These are phyloP conservation scores for Hanleya hanleyi DNA, from an alignment of 2,888 invertebrate species.

Conservation along the genomic window DNA sequence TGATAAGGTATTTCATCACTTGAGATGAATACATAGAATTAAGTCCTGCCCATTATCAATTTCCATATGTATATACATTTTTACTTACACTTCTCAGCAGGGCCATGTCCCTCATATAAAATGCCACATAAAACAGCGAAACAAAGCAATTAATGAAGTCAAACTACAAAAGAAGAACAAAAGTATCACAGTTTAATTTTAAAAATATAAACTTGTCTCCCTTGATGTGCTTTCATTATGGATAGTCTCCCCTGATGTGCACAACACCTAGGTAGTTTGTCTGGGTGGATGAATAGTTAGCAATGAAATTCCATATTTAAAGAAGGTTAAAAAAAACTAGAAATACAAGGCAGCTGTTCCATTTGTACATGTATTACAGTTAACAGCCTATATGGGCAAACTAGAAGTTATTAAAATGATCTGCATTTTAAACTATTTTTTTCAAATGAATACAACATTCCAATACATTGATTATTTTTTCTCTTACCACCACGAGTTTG, in stretches of 20 bases:
- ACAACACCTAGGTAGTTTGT: too few relatives aligned
- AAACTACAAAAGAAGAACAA: constrained; percentile 77
- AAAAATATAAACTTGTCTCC: too few relatives aligned
- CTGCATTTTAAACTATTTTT: too few relatives aligned
- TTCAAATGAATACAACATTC: background rate
- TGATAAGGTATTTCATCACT: too few relatives aligned
- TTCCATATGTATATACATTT: background rate
- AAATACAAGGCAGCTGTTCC: too few relatives aligned
- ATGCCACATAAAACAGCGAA: constrained; percentile 85
- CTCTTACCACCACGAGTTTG: constrained; percentile 78
- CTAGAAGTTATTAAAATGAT: too few relatives aligned
- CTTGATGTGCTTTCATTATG: too few relatives aligned
- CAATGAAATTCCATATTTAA: background rate
- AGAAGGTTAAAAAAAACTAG: too few relatives aligned
- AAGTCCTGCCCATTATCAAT: background rate
- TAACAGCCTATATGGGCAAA: too few relatives aligned
- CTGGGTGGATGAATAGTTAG: too few relatives aligned
- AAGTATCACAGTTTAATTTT: background rate
- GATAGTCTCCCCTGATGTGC: too few relatives aligned
- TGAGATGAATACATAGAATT: background rate
- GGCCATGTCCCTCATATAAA: constrained; percentile 81
- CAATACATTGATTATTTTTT: background rate
- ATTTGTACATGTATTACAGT: too few relatives aligned
- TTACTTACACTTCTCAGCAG: constrained; percentile 69
- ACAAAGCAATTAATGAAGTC: constrained; percentile 87